These are phyloP conservation scores for Parelbella ahira DNA, from an alignment of 2,888 invertebrate species.

Conservation along the genomic window DNA sequence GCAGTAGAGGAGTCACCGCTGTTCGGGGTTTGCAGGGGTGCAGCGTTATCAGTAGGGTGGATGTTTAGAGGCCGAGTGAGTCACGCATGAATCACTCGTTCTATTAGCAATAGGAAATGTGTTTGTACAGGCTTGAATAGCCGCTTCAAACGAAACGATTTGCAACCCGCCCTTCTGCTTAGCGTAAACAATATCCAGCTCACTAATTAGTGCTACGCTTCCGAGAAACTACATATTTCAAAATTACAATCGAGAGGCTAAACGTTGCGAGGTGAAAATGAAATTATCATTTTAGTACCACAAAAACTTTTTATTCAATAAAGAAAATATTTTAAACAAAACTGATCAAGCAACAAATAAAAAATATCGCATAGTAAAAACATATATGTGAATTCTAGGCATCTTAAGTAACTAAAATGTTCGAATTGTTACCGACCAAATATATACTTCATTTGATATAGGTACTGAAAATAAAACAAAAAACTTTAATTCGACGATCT, in stretches of 20 bases:
- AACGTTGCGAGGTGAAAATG: no score
- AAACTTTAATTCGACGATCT: conserved; percentile 51
- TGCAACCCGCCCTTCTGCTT: background rate
- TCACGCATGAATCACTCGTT: conserved; percentile 36
- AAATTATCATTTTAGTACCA: conserved; percentile 36
- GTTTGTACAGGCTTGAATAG: conserved; percentile 14
- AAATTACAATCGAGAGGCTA: no score
- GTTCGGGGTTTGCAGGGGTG: conserved; percentile 27
- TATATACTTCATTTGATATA: no score
- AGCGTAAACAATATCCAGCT: conserved; percentile 3
- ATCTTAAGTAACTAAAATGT: no score
- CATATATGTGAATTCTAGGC: conserved; percentile 38
- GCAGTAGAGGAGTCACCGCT: conserved; percentile 11
- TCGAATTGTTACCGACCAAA: no score
- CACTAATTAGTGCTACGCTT: background rate
- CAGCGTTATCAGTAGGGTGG: conserved; percentile 32
- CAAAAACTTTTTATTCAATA: conserved; percentile 48
- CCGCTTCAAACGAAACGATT: conserved; percentile 13
- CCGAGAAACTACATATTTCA: no score
- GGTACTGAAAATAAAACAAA: no score
- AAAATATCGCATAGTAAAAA: conserved; percentile 44
- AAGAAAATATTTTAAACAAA: conserved; percentile 46
- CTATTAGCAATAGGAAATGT: conserved; percentile 27
- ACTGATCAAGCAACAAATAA: conserved; percentile 49
- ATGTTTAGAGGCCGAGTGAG: conserved; percentile 30